Conservation (phyloP, 2,888 invertebrate genomes). For the Synergus laeviventris region DNA sequence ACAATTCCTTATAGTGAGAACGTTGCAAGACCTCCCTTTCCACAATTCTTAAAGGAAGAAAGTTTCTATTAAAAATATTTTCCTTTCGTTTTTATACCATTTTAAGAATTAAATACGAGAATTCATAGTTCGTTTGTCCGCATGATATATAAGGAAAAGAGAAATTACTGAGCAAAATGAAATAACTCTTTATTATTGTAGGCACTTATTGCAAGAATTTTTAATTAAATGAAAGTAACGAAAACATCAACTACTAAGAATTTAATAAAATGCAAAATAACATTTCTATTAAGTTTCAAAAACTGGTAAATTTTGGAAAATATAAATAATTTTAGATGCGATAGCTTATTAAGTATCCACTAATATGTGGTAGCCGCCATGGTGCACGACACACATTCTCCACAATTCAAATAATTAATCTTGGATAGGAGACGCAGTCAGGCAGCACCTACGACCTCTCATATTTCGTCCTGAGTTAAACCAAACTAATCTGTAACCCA, state of each 20-base stretch:
- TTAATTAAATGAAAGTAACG: slow-evolving; percentile 1
- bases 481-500: slow-evolving; percentile 60
- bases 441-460: slow-evolving; percentile 39
- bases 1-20: background rate
- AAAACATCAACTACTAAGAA: background rate
- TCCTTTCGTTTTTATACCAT: too few relatives aligned
- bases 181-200: slow-evolving; percentile 10
- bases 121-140: slow-evolving; percentile 27
- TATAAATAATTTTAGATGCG: slow-evolving; percentile 1
- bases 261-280: too few relatives aligned
- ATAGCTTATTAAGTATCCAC: slow-evolving; percentile 6
- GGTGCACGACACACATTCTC: slow-evolving; percentile 44
- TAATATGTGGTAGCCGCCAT: slow-evolving; percentile 27
- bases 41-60: background rate
- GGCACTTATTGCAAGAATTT: background rate
- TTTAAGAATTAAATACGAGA: background rate
- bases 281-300: background rate
- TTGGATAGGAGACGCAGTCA: slow-evolving; percentile 40
- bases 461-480: slow-evolving; percentile 26
- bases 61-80: background rate
- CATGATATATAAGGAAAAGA: background rate
- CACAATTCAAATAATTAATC: slow-evolving; percentile 53
- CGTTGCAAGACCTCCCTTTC: background rate
- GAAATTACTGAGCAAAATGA: background rate
- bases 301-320: background rate